Percentiles rank a stretch among this genome's conserved stretches.
These are phyloP conservation scores for Pterobdella sp. DNA, from an alignment of 2,888 invertebrate genomes.

Conservation along the genomic window DNA sequence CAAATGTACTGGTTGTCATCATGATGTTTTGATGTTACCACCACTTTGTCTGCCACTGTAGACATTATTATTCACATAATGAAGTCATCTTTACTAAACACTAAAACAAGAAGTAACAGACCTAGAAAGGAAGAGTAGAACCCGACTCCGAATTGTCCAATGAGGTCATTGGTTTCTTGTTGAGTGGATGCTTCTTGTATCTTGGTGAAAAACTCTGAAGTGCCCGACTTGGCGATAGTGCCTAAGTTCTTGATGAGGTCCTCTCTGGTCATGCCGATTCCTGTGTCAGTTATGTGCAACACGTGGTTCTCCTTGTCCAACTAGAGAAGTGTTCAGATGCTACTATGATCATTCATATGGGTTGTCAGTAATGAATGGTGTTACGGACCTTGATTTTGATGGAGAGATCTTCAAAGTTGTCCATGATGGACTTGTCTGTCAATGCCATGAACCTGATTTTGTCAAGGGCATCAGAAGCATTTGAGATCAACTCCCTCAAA, in stretches of 20 bases:
- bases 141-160: conserved; percentile 98
- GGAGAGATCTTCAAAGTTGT: conserved; percentile 70
- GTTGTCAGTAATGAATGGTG: not conserved
- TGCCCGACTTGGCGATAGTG: conserved; percentile 95
- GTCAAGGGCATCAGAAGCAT: conserved; percentile 96
- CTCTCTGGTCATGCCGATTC: conserved; percentile 90
- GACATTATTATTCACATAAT: too few species aligned
- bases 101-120: conserved; percentile 39
- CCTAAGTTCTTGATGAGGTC: conserved; percentile 92
- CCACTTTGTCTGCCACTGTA: conserved; percentile 27
- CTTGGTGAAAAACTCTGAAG: conserved; percentile 86
- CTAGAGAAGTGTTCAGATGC: conserved; percentile 40
- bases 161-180: conserved; percentile 85
- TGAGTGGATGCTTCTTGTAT: conserved; percentile 57
- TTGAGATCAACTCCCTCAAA: conserved; percentile 92
- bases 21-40: conserved; percentile 73
- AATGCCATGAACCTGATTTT: conserved; percentile 88
- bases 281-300: conserved; percentile 88
- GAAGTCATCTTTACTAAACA: too few species aligned
- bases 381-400: conserved; percentile 68
- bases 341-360: not conserved
- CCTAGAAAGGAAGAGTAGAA: conserved; percentile 91
- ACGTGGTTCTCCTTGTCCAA: conserved; percentile 84
- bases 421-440: conserved; percentile 73
- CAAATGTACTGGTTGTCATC: conserved; percentile 81